Evolutionary conservation across 2,797 vertebrate species (phyloP).

Genomic region (Pygocentrus nattereri): DNA sequence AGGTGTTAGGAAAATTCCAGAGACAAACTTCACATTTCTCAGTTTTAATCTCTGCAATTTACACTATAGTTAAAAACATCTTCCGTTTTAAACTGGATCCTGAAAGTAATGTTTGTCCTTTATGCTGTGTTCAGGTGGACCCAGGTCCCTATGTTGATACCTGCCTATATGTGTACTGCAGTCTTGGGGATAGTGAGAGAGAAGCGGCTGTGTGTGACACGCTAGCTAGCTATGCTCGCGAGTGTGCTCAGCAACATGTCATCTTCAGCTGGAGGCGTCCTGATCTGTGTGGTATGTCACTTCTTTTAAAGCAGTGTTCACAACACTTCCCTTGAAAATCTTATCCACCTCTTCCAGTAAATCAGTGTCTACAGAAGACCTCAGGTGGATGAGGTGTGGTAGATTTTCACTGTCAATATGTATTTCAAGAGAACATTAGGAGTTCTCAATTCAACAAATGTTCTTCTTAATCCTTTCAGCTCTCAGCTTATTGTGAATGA

Average conservation of each 20-base stretch:
- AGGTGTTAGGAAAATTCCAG: background rate
- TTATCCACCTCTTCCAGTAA: background rate
- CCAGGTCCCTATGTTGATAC: slow-evolving; percentile 82
- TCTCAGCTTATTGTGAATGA: no score
- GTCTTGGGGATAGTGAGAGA: slow-evolving; percentile 45
- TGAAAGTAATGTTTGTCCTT: background rate
- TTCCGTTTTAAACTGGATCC: background rate
- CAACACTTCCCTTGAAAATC: background rate
- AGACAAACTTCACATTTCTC: background rate
- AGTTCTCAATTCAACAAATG: no score
- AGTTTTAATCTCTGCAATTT: background rate
- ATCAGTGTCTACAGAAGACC: background rate
- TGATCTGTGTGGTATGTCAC: slow-evolving; percentile 81
- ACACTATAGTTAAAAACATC: background rate
- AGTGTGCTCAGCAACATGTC: slow-evolving; percentile 82
- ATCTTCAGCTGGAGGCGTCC: slow-evolving; percentile 81
- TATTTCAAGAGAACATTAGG: no score
- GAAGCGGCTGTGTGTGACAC: slow-evolving; percentile 80
- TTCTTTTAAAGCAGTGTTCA: background rate
- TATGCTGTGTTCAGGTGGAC: slow-evolving; percentile 76
- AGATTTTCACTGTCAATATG: background rate
- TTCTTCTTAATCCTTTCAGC: no score
- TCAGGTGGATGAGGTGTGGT: background rate
- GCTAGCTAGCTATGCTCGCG: slow-evolving; percentile 84
- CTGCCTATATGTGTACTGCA: slow-evolving; percentile 85